Evolutionary conservation across 2,888 invertebrate species (phyloP), one percentile per base, ranked within the genome.

Genomic region (Folsomia manolachei): DNA sequence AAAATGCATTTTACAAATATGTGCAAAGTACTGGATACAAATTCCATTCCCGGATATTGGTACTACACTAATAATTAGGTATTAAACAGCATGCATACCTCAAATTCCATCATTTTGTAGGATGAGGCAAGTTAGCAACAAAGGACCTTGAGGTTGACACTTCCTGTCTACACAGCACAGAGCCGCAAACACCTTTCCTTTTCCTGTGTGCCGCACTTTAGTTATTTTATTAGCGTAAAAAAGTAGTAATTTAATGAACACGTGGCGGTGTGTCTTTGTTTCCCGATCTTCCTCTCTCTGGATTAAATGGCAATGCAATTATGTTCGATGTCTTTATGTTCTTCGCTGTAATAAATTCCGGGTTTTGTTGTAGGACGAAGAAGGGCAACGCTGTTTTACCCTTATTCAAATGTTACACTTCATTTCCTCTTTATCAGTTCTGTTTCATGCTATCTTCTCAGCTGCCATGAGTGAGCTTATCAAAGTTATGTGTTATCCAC

Each of bases 101-200:
- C 75, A 73, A 75, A 75, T 75, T 75, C 75, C 75, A 75, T 75
- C 75, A 75, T 75, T 71, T 75, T 71, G 63, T 24, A 23, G 4
- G 39, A 4, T 9, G 39, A 39, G 39, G 39, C 7, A 9, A 9
- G 14, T 39, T 39, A 39, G 39, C 39, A 14, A 39, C 4, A 39
- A 39, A 39, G 18, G 63, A 25, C 63, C 63, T 63, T 63, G 63
- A 63, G 19, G 25, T 23, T 63, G 63, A 63, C 63, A 63, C 63
- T 63, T 63, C 63, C 63, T 63, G 63, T 63, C 63, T 63, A 19
- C 24, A 60, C n/a, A 9, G 23, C 60, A 11, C n/a, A 60, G n/a
- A 7, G 60, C 60, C 7, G 19, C 23, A 21, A 51, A n/a, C 60
- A 60, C 60, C 23, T 60, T 60, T 60, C 19, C n/a, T n/a, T 51